Evolutionary conservation across 2,797 vertebrate species (phyloP), one percentile per base, ranked within the genome.

Genomic region (Sorex maritimensis): DNA sequence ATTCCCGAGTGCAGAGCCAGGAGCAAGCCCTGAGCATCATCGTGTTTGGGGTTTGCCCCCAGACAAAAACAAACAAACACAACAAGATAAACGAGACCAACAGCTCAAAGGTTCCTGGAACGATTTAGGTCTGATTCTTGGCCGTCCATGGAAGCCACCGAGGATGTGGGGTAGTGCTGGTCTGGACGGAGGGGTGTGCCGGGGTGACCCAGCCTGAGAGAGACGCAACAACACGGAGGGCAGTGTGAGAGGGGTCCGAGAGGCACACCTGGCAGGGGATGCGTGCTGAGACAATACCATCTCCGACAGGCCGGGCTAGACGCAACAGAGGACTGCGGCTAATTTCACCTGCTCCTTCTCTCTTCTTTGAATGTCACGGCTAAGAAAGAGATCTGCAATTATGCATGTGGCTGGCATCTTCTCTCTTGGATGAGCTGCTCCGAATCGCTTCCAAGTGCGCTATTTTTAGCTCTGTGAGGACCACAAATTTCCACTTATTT

Each of bases 311-410:
- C 0, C 65, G 71, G 30, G 17, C 44, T 38, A 61, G 65, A 52
- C 52, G 38, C 15, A 61, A 73, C 8, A 73, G 44, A 44, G 14
- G 49, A 73, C 52, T 71, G 75, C 58, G 83, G 78, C n/a, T 65
- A 61, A 68, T 55, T 38, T 67, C 26, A 38, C 9, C 41, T 68
- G 10, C 71, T 77, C 65, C 46, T 92, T 82, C 86, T 75, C 65
- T n/a, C 38, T n/a, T n/a, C n/a, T 0, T 38, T 15, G 69, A 13
- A 65, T 38, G 23, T 23, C 24, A 34, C 30, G 26, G 26, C 34
- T 34, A 30, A 67, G 55, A 89, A 30, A 67, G 55, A 87, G 34
- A 28, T 2, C 19, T 55, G 13, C 55, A 41, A 23, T 7, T 14
- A 58, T 0, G 15, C 0, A 0, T 21, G 52, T 41, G 88, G 19